Conservation (phyloP, 2,888 invertebrate genomes). For the Choristoneura rosaceana region DNA sequence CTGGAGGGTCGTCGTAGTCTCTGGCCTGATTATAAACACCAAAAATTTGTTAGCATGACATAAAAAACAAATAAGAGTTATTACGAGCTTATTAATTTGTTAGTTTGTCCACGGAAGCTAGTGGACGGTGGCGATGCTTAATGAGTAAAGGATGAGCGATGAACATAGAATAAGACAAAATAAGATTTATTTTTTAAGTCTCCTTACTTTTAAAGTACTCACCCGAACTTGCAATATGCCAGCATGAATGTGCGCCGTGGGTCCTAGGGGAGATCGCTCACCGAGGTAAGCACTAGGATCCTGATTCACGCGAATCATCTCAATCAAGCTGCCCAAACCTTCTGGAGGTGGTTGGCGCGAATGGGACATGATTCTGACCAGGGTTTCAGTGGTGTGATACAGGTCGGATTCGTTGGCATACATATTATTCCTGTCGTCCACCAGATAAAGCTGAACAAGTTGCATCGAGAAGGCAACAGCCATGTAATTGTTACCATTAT, state of each 20-base stretch:
- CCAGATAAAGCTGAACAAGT: constrained; percentile 93
- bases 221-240: constrained; percentile 94
- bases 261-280: constrained; percentile 91
- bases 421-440: constrained; percentile 92
- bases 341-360: constrained; percentile 93
- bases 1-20: constrained; percentile 96
- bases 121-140: not conserved
- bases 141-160: too few species aligned
- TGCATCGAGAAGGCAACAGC: constrained; percentile 96
- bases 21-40: constrained; percentile 71
- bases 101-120: too few species aligned
- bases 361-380: constrained; percentile 91
- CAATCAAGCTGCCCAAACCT: constrained; percentile 92
- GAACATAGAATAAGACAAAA: not conserved
- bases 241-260: constrained; percentile 96
- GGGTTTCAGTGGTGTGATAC: constrained; percentile 93
- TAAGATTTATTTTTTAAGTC: not conserved
- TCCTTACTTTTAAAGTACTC: constrained; percentile 48
- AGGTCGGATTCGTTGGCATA: constrained; percentile 94
- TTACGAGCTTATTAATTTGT: too few species aligned
- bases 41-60: too few species aligned
- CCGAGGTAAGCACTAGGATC: constrained; percentile 90
- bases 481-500: constrained; percentile 92
- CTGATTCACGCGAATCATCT: constrained; percentile 90
- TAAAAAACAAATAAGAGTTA: too few species aligned